A percentile compares a stretch with the other conserved stretches of the same genome.
phyloP scores from a whole-genome alignment of 2,888 invertebrate genomes.

The Odontocerum albicorne region DNA sequence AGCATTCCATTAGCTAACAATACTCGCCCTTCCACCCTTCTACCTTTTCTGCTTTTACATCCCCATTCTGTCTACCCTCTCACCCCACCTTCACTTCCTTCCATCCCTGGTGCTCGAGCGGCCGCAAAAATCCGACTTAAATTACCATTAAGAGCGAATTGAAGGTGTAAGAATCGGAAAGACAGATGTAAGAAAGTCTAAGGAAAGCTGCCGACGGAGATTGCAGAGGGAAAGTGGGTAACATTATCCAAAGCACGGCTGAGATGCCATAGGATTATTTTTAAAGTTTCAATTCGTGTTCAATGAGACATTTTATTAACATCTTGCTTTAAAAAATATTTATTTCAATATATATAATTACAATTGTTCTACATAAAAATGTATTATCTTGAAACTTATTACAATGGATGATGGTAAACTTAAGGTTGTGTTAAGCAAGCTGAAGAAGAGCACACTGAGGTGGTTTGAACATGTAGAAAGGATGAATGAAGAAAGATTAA shows the following conservation, averaged over 20 bases:
- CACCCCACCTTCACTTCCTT: conserved; percentile 10
- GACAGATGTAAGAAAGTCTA: neutral
- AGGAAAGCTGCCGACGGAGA: neutral
- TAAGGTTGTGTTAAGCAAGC: too few species aligned
- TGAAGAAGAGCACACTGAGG: too few species aligned
- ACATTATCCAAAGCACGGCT: neutral
- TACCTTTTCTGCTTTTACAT: neutral
- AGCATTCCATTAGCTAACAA: conserved; percentile 31
- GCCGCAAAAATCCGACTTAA: conserved; percentile 37
- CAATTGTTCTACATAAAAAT: too few species aligned
- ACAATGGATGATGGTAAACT: too few species aligned
- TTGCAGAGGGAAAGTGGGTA: neutral
- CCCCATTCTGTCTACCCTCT: neutral
- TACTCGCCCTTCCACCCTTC: conserved; percentile 37
- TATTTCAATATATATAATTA: too few species aligned
- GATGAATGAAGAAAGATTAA: too few species aligned
- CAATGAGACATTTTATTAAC: too few species aligned
- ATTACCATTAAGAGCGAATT: conserved; percentile 5
- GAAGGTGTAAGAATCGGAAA: neutral
- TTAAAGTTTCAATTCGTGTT: too few species aligned
- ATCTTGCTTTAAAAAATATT: too few species aligned
- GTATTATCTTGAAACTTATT: too few species aligned
- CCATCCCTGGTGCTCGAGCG: conserved; percentile 22
- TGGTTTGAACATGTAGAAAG: too few species aligned
- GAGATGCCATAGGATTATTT: too few species aligned